Base-by-base conservation (phyloP, 2,797 vertebrate species). In the Eupleurogrammus muticus region DNA sequence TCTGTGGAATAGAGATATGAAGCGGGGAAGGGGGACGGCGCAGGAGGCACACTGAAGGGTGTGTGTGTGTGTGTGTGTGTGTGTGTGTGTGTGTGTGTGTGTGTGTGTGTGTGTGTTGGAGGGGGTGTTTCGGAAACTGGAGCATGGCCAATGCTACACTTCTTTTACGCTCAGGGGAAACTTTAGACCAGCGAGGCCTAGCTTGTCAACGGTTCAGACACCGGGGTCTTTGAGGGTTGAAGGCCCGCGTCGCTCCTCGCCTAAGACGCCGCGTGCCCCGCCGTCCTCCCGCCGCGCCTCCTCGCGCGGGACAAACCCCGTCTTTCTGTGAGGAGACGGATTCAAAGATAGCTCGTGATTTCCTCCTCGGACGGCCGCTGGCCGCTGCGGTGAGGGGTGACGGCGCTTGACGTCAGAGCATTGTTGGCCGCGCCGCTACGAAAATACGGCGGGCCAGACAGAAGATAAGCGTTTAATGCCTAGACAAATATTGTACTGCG, bases 401-500 rank as follows among this genome's bases (percentile, higher is more conserved):
- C 87, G 80, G 17, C 79, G 87, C 83, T 67, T 93, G 83, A 91
- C 70, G 86, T 93, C 90, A 93, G 92, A 68, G 81, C 87, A 92
- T 94, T 84, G 91, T 85, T 79, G 89, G 90, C 88, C 50, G 32
- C 28, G 67, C 70, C 21, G 65, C 84, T 87, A 86, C 82, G 82
- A 89, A 89, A 92, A 90, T 82, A 91, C 80, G 82, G 82, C 53
- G n/a, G 87, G 77, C 89, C 87, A 93, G 92, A 92, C 89, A 79
- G 87, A 85, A 90, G 93, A 94, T 91, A 93, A 94, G 89, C 90
- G 84, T 90, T 90, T 87, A 89, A 91, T 90, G 90, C 92, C 83
- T 86, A 78, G 73, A 85, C 90, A 94, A 94, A 93, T 92, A 93
- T 82, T 85, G 86, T 79, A 72, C 79, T 81, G 88, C 86, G 34